A percentile compares a stretch with the other conserved stretches of the same genome.
phyloP scores from a whole-genome alignment of 2,113 vertebrate species.

The Cyrtonyx montezumae region DNA sequence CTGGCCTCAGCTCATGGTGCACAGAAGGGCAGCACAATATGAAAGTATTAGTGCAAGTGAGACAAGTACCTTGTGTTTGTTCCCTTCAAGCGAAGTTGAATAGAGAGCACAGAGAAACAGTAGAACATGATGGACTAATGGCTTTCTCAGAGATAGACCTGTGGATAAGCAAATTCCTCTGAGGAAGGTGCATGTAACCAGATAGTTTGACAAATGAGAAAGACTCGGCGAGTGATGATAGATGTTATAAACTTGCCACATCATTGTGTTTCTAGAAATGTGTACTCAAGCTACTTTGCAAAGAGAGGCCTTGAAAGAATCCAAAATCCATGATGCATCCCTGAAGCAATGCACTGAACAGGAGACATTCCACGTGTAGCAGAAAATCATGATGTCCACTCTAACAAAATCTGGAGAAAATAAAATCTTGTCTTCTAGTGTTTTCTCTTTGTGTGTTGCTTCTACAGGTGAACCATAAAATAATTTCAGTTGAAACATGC shows the following conservation, averaged over 20 bases:
- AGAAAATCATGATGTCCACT: background rate
- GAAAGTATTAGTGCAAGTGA: background rate
- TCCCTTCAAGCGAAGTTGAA: background rate
- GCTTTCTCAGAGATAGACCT: background rate
- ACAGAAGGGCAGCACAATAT: background rate
- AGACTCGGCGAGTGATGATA: background rate
- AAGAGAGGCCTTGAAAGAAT: background rate
- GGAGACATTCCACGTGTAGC: background rate
- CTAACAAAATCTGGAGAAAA: background rate
- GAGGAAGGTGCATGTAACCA: background rate
- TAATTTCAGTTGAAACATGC: background rate
- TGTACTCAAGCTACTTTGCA: background rate
- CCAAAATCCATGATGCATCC: background rate
- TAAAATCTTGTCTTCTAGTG: background rate
- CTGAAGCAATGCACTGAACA: background rate
- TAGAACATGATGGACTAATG: constrained; percentile 6
- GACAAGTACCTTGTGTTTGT: background rate
- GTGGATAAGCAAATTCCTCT: background rate
- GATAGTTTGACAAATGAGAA: background rate
- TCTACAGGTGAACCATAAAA: background rate
- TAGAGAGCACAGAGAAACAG: background rate
- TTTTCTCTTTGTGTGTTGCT: background rate
- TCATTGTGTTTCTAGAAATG: background rate
- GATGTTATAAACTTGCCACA: background rate
- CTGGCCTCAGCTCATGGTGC: background rate